Evolutionary conservation across 64 coral and sea anemone genomes (phyloP), one percentile per base, ranked within the genome.

Genomic region (Actinia equina): DNA sequence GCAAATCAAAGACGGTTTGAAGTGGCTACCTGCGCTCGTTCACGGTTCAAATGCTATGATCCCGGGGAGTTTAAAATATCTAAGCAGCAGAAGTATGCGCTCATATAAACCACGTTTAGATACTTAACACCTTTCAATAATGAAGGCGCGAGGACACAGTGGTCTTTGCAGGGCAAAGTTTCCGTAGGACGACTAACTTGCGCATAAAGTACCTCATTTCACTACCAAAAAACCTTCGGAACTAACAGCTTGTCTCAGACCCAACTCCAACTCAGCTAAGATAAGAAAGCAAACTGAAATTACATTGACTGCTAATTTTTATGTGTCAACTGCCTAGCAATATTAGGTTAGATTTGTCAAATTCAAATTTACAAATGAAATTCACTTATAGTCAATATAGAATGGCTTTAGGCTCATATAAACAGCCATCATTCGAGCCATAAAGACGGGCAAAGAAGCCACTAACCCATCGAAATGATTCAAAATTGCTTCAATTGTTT

Each of bases 311-410:
- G 86, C 79, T 97, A 93, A 90, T 93, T 97, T 97, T 97, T 93
- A 89, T 96, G 70, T 90, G 88, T 93, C 94, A 95, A 89, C 63
- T 92, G 71, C 86, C 84, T 95, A 83, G 90, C 88, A 92, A 91
- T 88, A 51, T 93, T 84, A 85, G 80, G 94, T 97, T 88, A 97
- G 94, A 87, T 97, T 97, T 97, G 94, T 97, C 91, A 85, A 93
- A 91, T 87, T 87, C 83, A 85, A 93, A 93, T 97, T 57, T 93
- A 97, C 91, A 93, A 97, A 88, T 93, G 92, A 86, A 90, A 85
- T 83, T 88, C 83, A 55, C 81, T 82, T 89, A 91, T 63, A 58
- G 80, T 88, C 87, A 90, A 93, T 93, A 80, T 65, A 86, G 56
- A 44, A 83, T 85, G 60, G 25, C 79, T 88, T 86, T 88, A 74